Evolutionary conservation across 2,113 vertebrate genomes (phyloP).

Genomic region (Ranitomeya variabilis): DNA sequence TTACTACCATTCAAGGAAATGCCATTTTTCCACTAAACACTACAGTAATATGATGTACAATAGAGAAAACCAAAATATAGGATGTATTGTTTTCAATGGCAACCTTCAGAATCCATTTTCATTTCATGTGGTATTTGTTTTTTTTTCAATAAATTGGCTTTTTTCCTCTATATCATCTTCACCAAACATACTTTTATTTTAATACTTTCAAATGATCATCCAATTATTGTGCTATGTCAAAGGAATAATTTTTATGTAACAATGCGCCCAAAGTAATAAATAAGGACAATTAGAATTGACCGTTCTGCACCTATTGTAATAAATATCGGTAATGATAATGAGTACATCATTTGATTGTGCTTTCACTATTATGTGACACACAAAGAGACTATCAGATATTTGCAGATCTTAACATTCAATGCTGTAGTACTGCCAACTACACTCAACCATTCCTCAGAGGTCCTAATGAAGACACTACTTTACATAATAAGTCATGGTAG

Average conservation of each 20-base stretch:
- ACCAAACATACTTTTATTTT: too few relatives aligned
- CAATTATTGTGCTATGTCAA: neutral
- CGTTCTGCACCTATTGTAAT: neutral
- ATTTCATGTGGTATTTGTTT: too few relatives aligned
- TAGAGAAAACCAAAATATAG: too few relatives aligned
- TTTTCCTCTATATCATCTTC: too few relatives aligned
- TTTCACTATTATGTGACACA: neutral
- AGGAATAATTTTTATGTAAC: neutral
- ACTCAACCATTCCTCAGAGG: neutral
- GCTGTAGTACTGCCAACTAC: neutral
- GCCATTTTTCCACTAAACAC: too few relatives aligned
- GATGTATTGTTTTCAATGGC: too few relatives aligned
- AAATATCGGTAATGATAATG: neutral
- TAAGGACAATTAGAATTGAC: neutral
- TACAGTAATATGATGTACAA: too few relatives aligned
- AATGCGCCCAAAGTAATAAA: neutral
- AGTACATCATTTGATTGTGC: neutral
- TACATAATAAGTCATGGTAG: constrained; percentile 3
- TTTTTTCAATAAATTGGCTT: too few relatives aligned
- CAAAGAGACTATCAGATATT: neutral
- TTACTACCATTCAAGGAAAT: too few relatives aligned
- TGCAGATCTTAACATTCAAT: neutral
- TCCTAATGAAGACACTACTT: constrained; percentile 9
- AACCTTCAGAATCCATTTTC: too few relatives aligned
- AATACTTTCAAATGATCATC: neutral